Base-by-base conservation (phyloP, 2,113 vertebrate genomes). In the Dryoscopus gambensis region DNA sequence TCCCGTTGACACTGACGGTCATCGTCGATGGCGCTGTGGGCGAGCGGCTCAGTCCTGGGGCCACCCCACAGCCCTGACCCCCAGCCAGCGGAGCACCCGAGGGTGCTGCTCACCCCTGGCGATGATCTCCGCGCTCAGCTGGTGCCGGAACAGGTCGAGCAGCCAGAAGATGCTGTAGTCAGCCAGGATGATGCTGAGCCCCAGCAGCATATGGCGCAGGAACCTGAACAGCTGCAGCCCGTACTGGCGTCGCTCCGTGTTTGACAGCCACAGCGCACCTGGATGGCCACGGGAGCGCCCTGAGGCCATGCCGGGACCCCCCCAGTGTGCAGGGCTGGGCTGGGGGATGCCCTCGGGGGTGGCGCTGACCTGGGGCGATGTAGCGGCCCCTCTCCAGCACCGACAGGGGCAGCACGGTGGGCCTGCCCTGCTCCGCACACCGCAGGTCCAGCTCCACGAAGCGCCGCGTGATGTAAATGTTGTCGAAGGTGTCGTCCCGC, bases 141-240 rank as follows among this genome's bases (percentile, higher is more conserved):
- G 98, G 57, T 98, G 96, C 44, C 97, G 98, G 74, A 99, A 95
- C 89, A 99, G 95, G 74, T 99, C 99, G 4, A 99, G 98, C 6
- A 99, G 86, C 99, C 99, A 99, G 98, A 98, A 99, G 69, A 99
- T 95, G 21, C 98, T 71, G 24, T 98, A 98, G 96, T 99, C 99
- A 7, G 98, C 93, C 18, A 96, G 93, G 74, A 99, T 89, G 37
- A 99, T 80, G 78, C 98, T 31, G 25, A 97, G 2, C 6, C 98
- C 97, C 1, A 98, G 49, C 25, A 98, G 39, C 30, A 98, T 19
- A 10, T 98, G 98, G 22, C 89, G 97, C 40, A 98, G 50, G 18
- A 99, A 91, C 3, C 71, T 84, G 59, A 92, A n/a, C 49, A 97
- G 42, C 27, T 97, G 95, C 71, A 97, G 11, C 5, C 92, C 7